A percentile compares a stretch with the other conserved stretches of the same genome.
phyloP scores from a whole-genome alignment of 2,797 vertebrate species.

The Rhynchonycteris naso region DNA sequence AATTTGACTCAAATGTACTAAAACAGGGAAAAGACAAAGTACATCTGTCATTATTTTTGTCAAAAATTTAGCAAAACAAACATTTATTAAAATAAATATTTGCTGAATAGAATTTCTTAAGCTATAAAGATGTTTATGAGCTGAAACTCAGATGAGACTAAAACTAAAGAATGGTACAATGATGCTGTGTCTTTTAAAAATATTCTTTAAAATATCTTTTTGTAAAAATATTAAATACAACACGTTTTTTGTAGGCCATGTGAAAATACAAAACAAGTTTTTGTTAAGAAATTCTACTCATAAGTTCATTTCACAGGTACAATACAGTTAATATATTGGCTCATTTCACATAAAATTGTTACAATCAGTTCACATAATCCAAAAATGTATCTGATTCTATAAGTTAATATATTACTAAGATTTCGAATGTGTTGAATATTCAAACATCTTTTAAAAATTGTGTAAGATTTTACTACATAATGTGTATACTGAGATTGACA shows the following conservation, averaged over 20 bases:
- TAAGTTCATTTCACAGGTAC: not conserved
- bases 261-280: not conserved
- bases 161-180: not conserved
- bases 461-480: not conserved
- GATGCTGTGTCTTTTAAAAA: not conserved
- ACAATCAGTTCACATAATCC: not conserved
- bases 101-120: conserved; percentile 1
- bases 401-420: not conserved
- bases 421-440: not conserved
- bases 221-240: not conserved
- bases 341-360: not conserved
- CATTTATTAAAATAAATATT: not conserved
- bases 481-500: not conserved
- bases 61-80: conserved; percentile 18
- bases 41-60: not conserved
- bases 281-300: not conserved
- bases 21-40: not conserved
- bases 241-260: not conserved
- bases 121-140: not conserved
- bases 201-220: not conserved
- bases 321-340: not conserved
- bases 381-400: conserved; percentile 1
- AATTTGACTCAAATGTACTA: not conserved
- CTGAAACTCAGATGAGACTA: not conserved
- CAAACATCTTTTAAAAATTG: not conserved